Evolutionary conservation across 1,140 invertebrate genomes (phyloP), one percentile per base, ranked within the genome.

Genomic region (Drosophila subpulchrella): DNA sequence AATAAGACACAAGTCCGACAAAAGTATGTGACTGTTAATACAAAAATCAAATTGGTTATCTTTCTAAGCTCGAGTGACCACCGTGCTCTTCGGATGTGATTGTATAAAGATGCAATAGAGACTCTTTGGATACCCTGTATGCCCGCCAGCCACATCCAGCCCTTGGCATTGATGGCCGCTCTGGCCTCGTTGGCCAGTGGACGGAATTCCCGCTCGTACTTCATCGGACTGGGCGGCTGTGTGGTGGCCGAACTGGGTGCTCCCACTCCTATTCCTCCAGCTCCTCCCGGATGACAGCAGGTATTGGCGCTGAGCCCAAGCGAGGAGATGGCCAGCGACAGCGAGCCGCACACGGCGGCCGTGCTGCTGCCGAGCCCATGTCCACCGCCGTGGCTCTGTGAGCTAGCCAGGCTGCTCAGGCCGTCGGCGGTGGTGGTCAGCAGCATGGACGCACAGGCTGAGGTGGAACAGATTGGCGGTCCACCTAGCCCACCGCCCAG

Each of bases 111-210:
- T 41, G 42, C 10, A 27, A 20, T 41, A 74, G 54, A 50, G 48
- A 51, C 68, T 51, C 30, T 30, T 24, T 15, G 51, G 63, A 83
- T 78, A 91, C 90, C 96, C 65, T 95, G 94, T 46, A 97, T 94
- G 42, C 96, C 96, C 17, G 96, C 95, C 65, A 97, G 95, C 94
- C 96, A 97, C 91, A 95, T 94, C 96, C 96, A 97, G 41, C 96
- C 96, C 48, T 94, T 94, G 93, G 92, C 92, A 93, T 94, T 97
- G 92, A 77, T 94, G 91, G 93, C 94, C 89, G 93, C 94, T 92
- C 80, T 93, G 75, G 92, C 93, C 91, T 85, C 93, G 93, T 92
- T 92, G 62, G 80, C 81, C 24, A 92, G 59, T 77, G 91, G 81
- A 79, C 90, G 81, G 81, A 91, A 83, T 78, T 92, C 92, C 11